Conservation (phyloP, 1,140 invertebrate species). For the Batillaria attramentaria region DNA sequence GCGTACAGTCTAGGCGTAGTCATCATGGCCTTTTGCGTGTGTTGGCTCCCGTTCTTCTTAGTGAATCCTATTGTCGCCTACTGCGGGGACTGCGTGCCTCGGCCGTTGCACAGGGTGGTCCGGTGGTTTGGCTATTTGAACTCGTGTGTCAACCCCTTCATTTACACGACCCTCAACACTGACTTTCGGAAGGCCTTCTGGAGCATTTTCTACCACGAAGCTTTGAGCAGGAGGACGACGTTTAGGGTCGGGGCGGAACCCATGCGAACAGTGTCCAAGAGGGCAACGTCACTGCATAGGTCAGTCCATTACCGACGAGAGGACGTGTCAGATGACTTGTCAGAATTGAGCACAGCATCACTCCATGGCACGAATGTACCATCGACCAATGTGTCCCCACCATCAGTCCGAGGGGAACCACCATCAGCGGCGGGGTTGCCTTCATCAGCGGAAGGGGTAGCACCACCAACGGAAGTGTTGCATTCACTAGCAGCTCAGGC, state of each 20-base stretch:
- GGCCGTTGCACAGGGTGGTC: constrained; percentile 91
- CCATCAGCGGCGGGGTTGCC: too few relatives aligned
- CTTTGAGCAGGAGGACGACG: too few relatives aligned
- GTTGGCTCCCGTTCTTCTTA: constrained; percentile 96
- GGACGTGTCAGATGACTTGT: constrained; percentile 34
- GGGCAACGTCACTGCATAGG: constrained; percentile 15
- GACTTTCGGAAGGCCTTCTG: constrained; percentile 74
- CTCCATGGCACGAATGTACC: constrained; percentile 45
- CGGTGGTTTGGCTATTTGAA: constrained; percentile 99
- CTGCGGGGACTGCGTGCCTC: constrained; percentile 69
- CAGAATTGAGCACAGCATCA: too few relatives aligned
- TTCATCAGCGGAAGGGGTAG: too few relatives aligned
- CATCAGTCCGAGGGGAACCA: too few relatives aligned
- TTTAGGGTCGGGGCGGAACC: too few relatives aligned
- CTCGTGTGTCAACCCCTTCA: constrained; percentile 84
- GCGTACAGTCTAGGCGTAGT: constrained; percentile 93
- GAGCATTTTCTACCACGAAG: constrained; percentile 81
- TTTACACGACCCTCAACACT: constrained; percentile 75
- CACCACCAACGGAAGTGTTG: too few relatives aligned
- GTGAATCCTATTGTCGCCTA: constrained; percentile 89
- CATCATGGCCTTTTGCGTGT: constrained; percentile 92
- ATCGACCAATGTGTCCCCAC: too few relatives aligned
- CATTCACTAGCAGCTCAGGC: too few relatives aligned
- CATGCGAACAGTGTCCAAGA: constrained; percentile 30
- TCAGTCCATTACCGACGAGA: not conserved